phyloP scores from a whole-genome alignment of 2,888 invertebrate genomes.

The Agriopis leucophaearia region DNA sequence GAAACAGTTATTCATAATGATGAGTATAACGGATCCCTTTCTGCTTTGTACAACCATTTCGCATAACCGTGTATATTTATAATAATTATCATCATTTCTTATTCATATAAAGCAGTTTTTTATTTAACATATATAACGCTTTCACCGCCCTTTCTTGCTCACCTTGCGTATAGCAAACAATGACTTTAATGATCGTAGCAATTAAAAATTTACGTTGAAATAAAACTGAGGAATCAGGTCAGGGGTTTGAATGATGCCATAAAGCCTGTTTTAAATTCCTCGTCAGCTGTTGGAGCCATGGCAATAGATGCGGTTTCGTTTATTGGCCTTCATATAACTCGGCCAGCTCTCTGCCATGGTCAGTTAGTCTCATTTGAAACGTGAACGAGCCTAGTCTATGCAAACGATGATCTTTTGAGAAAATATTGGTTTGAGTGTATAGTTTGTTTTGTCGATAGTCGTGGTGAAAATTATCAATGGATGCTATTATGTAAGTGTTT shows the following conservation, averaged over 20 bases:
- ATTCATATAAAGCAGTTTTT: neutral
- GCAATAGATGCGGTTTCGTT: slow-evolving; percentile 84
- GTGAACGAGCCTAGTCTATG: slow-evolving; percentile 74
- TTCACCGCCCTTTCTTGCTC: slow-evolving; percentile 32
- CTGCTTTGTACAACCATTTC: no score
- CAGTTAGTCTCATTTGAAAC: slow-evolving; percentile 84
- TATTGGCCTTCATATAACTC: slow-evolving; percentile 84
- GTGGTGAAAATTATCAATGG: neutral
- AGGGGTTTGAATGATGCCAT: slow-evolving; percentile 72
- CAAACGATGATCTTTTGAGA: slow-evolving; percentile 29
- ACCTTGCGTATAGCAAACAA: slow-evolving; percentile 44
- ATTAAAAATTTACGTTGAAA: slow-evolving; percentile 66
- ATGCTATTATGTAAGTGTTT: slow-evolving; percentile 9
- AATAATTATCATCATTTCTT: neutral
- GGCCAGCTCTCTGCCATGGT: slow-evolving; percentile 60
- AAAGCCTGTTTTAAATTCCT: slow-evolving; percentile 79
- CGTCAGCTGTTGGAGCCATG: slow-evolving; percentile 73
- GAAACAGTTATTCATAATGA: no score
- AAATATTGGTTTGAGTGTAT: slow-evolving; percentile 2
- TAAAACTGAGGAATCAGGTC: slow-evolving; percentile 70
- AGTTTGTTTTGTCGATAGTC: slow-evolving; percentile 3
- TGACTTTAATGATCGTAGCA: slow-evolving; percentile 54
- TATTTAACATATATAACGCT: slow-evolving; percentile 28
- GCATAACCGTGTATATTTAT: no score
- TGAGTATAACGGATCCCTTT: no score